phyloP scores from a whole-genome alignment of 64 coral and sea anemone genomes.

The Hydrozoanthus tunicans region DNA sequence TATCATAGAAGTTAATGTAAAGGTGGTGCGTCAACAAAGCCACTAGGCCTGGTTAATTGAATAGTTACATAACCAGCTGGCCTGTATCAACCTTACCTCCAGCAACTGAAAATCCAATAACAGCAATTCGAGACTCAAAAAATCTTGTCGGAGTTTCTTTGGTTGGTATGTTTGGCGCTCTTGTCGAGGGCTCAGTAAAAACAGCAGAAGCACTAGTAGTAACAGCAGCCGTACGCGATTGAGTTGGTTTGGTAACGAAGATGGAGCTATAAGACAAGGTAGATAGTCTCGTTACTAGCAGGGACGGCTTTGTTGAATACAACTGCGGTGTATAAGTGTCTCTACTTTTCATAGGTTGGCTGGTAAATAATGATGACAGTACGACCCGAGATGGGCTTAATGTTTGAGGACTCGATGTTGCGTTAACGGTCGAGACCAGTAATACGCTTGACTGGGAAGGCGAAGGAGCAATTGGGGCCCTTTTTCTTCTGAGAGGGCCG shows the following conservation, averaged over 20 bases:
- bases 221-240: not conserved
- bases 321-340: not conserved
- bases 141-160: not conserved
- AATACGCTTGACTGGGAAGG: no score
- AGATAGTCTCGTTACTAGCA: not conserved
- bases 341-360: not conserved
- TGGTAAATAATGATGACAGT: not conserved
- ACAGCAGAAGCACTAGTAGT: not conserved
- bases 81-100: not conserved
- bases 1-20: no score
- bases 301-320: not conserved
- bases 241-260: not conserved
- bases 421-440: not conserved
- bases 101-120: not conserved
- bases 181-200: not conserved
- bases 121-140: not conserved
- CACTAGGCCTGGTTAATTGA: no score
- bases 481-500: not conserved
- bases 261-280: not conserved
- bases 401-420: not conserved
- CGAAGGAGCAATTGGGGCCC: not conserved
- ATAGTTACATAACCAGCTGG: no score
- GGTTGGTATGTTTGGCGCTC: not conserved
- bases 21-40: no score
- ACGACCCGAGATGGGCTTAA: not conserved